These are phyloP conservation scores for Aphelocoma californica DNA, from an alignment of 2,797 vertebrate species.

Conservation along the genomic window DNA sequence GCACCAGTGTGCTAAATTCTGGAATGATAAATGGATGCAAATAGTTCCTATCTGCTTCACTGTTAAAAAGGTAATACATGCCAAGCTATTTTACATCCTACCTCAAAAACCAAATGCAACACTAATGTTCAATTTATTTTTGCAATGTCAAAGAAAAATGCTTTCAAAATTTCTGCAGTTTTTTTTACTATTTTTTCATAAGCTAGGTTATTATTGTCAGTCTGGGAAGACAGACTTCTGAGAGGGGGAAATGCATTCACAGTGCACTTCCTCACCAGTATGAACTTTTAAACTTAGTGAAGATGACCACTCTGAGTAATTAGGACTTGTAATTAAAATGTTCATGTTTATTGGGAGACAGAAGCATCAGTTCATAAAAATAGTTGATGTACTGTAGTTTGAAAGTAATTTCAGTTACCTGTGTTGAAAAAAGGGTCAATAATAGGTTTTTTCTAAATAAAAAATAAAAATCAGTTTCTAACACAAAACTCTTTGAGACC, in stretches of 20 bases:
- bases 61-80: neutral
- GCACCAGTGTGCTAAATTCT: neutral
- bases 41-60: neutral
- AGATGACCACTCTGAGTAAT: neutral
- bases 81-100: neutral
- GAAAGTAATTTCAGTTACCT: neutral
- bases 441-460: neutral
- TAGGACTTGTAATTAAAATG: neutral
- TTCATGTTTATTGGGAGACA: neutral
- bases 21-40: neutral
- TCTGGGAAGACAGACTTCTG: neutral
- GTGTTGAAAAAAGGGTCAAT: neutral
- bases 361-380: neutral
- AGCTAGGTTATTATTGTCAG: neutral
- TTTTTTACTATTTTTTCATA: neutral
- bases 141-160: neutral
- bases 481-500: neutral
- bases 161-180: neutral
- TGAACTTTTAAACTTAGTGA: neutral
- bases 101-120: neutral
- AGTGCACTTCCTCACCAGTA: neutral
- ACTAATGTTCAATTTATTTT: neutral
- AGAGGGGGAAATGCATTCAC: neutral
- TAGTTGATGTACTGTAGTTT: neutral
- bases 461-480: neutral